Evolutionary conservation across 2,113 vertebrate species (phyloP), one percentile per base, ranked within the genome.

Genomic region (Apus apus): DNA sequence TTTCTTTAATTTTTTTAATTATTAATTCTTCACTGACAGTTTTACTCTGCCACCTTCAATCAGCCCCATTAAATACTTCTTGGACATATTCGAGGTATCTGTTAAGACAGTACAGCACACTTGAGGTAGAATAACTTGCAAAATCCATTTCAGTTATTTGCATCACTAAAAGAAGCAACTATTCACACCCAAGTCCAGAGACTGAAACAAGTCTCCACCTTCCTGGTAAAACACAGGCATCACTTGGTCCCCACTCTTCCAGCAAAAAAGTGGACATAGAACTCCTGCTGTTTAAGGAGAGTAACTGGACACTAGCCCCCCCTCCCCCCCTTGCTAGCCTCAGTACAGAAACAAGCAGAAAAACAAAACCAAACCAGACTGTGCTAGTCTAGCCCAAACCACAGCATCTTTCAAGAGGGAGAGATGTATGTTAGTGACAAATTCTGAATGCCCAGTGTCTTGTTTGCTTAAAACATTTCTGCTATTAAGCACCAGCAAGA

Each of bases 381-480:
- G 10, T 18, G 12, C 43, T 72, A 62, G 14, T 9, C 19, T 2
- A 68, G 60, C 50, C 32, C 54, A 38, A 61, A 57, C 7, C 18
- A 5, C 8, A 36, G 27, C 7, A 48, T 57, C 38, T 72, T 83
- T 70, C 32, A 51, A 66, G 38, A 77, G 26, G 11, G 12, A 56
- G 26, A 61, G n/a, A 29, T 7, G 1, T 8, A 32, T 7, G 14
- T 2, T 14, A 34, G 27, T 1, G 13, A 58, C 61, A 65, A 25
- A 13, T 5, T 15, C 38, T 8, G 25, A 56, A 1, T 2, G 19
- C n/a, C 38, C n/a, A 48, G 1, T 1, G 6, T 13, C 36, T 66
- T 34, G 23, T 62, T 73, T 67, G 14, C n/a, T 58, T 5, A 45
- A 13, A 38, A 68, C 36, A 53, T 51, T 89, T 43, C 65, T 84